Conservation (phyloP, 2,797 vertebrate species). For the Synaphobranchus kaupii region DNA sequence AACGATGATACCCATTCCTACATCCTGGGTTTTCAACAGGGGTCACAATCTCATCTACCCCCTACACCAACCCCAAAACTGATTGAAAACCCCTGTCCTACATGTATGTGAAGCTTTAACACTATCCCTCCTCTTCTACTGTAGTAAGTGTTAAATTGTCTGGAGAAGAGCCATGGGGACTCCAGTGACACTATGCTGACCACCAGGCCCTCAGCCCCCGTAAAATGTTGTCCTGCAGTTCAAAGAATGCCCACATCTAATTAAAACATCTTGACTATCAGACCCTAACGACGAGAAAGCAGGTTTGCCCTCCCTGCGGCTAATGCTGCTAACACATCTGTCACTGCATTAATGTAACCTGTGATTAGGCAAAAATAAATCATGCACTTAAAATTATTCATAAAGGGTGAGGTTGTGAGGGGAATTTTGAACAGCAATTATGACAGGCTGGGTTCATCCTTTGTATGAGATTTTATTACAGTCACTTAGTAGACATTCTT, state of each 20-base stretch:
- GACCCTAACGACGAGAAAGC: background rate
- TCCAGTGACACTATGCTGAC: background rate
- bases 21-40: too few relatives aligned
- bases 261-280: conserved; percentile 3
- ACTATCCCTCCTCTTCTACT: background rate
- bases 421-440: background rate
- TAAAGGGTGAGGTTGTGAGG: background rate
- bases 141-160: background rate
- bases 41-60: too few relatives aligned
- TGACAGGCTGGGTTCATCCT: background rate
- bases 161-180: background rate
- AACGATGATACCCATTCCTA: too few relatives aligned
- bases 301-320: background rate
- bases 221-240: background rate
- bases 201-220: background rate
- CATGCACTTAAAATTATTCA: background rate
- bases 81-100: background rate
- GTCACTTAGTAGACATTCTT: too few relatives aligned
- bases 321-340: background rate
- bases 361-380: background rate
- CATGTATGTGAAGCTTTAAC: background rate
- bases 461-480: too few relatives aligned
- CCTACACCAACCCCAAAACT: too few relatives aligned
- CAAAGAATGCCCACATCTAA: background rate
- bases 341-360: background rate